Percentiles rank a stretch among this genome's conserved stretches.
These are phyloP conservation scores for Mellilla xanthometata DNA, from an alignment of 2,888 invertebrate species.

Conservation along the genomic window DNA sequence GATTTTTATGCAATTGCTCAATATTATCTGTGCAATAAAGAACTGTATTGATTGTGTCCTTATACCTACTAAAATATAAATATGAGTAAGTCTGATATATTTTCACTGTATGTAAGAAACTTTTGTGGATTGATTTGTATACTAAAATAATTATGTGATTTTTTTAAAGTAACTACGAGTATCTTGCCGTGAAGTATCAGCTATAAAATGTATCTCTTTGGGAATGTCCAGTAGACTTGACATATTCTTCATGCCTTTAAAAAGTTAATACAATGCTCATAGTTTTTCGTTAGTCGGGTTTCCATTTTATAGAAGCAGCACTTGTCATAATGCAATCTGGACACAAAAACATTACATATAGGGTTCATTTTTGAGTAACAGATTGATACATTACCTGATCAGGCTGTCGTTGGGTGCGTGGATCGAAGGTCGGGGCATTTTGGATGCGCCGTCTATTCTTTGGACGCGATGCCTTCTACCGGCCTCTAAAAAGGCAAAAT, in stretches of 20 bases:
- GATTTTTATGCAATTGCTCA: no score
- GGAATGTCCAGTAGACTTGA: slow-evolving; percentile 27
- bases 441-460: slow-evolving; percentile 80
- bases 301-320: slow-evolving; percentile 37
- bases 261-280: slow-evolving; percentile 39
- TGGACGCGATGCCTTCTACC: slow-evolving; percentile 87
- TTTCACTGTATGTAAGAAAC: no score
- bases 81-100: no score
- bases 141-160: no score
- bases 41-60: no score
- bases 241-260: slow-evolving; percentile 44
- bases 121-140: no score
- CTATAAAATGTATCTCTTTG: slow-evolving; percentile 21
- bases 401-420: slow-evolving; percentile 88
- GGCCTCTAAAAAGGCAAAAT: slow-evolving; percentile 94
- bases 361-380: slow-evolving; percentile 16
- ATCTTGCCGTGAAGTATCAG: slow-evolving; percentile 36
- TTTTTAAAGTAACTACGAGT: no score
- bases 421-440: slow-evolving; percentile 82
- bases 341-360: slow-evolving; percentile 37
- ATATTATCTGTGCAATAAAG: no score
- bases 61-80: no score
- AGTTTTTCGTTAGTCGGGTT: slow-evolving; percentile 40
- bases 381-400: slow-evolving; percentile 73
- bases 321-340: slow-evolving; percentile 41